Evolutionary conservation across 2,797 vertebrate genomes (phyloP).

Genomic region (Poeciliopsis gracilis): DNA sequence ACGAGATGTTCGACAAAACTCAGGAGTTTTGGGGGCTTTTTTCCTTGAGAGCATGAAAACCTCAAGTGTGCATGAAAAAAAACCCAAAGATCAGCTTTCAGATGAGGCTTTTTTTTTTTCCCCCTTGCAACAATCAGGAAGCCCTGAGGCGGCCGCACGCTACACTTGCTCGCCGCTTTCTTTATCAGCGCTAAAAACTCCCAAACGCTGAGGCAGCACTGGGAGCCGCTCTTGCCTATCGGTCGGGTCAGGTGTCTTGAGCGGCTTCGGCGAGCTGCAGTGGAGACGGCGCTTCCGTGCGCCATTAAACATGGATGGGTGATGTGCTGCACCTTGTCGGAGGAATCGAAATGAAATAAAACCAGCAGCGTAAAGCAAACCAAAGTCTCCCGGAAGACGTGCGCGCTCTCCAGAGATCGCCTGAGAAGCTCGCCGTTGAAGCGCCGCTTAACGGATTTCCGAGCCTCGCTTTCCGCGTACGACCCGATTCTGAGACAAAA

Average conservation of each 20-base stretch:
- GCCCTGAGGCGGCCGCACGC: not conserved
- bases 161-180: not conserved
- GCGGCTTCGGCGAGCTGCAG: not conserved
- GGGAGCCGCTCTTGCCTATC: not conserved
- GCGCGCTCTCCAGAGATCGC: not conserved
- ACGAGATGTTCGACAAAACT: not conserved
- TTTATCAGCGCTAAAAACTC: too few relatives aligned
- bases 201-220: not conserved
- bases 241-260: not conserved
- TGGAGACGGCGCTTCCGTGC: not conserved
- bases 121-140: not conserved
- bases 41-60: not conserved
- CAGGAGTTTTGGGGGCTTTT: not conserved
- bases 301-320: not conserved
- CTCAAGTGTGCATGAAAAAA: not conserved
- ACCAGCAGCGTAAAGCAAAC: not conserved
- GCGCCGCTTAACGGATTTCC: not conserved
- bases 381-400: not conserved
- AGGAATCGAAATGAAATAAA: not conserved
- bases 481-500: not conserved
- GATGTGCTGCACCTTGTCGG: not conserved
- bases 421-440: not conserved
- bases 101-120: not conserved
- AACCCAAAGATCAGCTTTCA: not conserved
- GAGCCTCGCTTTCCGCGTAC: not conserved